Evolutionary conservation across 2,888 invertebrate species (phyloP), one percentile per base, ranked within the genome.

Genomic region (Taphrorychus bicolor): DNA sequence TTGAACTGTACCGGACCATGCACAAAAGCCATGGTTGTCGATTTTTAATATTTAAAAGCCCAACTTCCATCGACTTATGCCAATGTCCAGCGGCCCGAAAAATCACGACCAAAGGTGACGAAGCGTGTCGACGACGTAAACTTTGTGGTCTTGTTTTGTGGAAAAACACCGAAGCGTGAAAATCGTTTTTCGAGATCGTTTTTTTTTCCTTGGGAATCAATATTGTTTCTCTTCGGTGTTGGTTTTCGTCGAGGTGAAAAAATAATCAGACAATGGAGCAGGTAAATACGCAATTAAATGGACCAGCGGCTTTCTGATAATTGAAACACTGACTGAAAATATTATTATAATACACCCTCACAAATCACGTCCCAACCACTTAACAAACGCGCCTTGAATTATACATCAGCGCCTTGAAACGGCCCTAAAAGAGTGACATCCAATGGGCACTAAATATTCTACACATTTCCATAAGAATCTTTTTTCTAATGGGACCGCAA

Each of bases 1-100:
- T 57, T 23, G 40, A 65, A 65, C 60, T 45, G 58, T 53, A 69
- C 45, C 52, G 64, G 60, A 64, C 68, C 68, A 56, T 68, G 41
- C 40, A 52, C 32, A 58, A 68, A 69, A 65, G 63, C 41, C 45
- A 60, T 64, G 69, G 64, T 57, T 49, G 53, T 14, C 60, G 64
- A 64, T 69, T 69, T 65, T 69, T 63, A 68, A 68, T 59, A 68
- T 59, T 68, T 59, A 68, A 68, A 68, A 63, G 62, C 45, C 51
- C n/a, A n/a, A n/a, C n/a, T n/a, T n/a, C 59, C 32, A 63, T 59
- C 51, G 49, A 40, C 54, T 48, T 48, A 32, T 45, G 51, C 23
- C 60, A 59, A 59, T 68, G 66, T 58, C 49, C 66, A 65, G 32
- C 65, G 53, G 61, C 32, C 64, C 69, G 69, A 65, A 58, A 60